Conservation (phyloP, 2,113 vertebrate species). For the Drymodes brunneopygia region DNA sequence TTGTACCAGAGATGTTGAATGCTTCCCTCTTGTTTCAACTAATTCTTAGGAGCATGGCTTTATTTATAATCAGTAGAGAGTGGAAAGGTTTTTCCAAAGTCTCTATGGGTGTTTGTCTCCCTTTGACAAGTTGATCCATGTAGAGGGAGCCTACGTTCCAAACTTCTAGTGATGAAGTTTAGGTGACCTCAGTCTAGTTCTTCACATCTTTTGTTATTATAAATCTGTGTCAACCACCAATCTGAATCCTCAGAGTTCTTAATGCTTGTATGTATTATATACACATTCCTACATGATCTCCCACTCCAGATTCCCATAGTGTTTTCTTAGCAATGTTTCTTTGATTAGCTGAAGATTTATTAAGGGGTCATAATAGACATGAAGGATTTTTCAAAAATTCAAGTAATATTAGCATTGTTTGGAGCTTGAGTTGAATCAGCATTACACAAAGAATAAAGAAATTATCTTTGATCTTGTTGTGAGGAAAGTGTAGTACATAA, state of each 20-base stretch:
- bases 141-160: background rate
- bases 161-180: background rate
- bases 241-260: background rate
- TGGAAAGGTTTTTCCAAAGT: background rate
- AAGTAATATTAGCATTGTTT: background rate
- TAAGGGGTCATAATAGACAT: background rate
- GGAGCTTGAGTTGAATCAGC: background rate
- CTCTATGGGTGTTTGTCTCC: fast-evolving
- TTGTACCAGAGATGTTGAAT: background rate
- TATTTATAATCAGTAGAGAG: background rate
- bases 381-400: background rate
- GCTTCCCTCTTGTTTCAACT: background rate
- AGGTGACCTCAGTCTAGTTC: background rate
- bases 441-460: background rate
- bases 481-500: background rate
- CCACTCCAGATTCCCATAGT: background rate
- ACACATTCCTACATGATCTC: background rate
- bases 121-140: background rate
- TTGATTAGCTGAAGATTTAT: background rate
- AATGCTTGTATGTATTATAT: background rate
- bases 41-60: background rate
- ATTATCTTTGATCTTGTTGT: background rate
- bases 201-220: background rate
- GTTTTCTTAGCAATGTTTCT: background rate
- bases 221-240: background rate